Percentiles rank a stretch among this genome's conserved stretches.
phyloP scores from a whole-genome alignment of 2,113 vertebrate species.

The Zootoca vivipara region DNA sequence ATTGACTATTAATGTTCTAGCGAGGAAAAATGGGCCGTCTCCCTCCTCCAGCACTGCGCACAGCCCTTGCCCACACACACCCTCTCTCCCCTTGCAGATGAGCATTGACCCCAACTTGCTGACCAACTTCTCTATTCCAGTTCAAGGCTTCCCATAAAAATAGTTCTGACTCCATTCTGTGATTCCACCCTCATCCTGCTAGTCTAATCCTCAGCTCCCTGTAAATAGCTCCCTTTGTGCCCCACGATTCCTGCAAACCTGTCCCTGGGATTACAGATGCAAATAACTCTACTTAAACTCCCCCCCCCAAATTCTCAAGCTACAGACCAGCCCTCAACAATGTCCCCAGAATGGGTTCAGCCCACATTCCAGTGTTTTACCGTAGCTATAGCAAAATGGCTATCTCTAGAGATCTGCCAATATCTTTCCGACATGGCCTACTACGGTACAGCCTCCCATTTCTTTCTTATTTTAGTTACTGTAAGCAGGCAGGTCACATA shows the following conservation, averaged over 20 bases:
- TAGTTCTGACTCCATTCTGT: conserved; percentile 28
- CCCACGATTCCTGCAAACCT: conserved; percentile 29
- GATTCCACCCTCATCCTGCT: conserved; percentile 39
- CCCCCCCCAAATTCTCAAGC: not conserved
- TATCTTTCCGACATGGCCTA: not conserved
- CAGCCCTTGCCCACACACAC: not conserved
- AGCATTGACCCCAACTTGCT: conserved; percentile 5
- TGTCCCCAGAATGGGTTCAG: not conserved
- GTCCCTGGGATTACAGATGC: conserved; percentile 33
- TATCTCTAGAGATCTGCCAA: not conserved
- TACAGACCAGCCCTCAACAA: not conserved
- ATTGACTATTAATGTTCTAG: not conserved
- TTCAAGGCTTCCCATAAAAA: conserved; percentile 20
- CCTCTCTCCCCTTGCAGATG: not conserved
- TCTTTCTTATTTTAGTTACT: not conserved
- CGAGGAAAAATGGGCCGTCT: not conserved
- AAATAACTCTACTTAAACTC: conserved; percentile 21
- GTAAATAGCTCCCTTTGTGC: conserved; percentile 26
- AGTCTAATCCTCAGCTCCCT: conserved; percentile 24
- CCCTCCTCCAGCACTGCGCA: not conserved
- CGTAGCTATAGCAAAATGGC: not conserved
- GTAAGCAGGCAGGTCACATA: not conserved
- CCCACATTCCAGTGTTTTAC: conserved; percentile 10
- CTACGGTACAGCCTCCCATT: not conserved
- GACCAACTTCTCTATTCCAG: conserved; percentile 2